Percentiles rank a stretch among this genome's conserved stretches.
Evolutionary conservation across 2,888 invertebrate genomes (phyloP).

Genomic region (Ochropacha duplaris): DNA sequence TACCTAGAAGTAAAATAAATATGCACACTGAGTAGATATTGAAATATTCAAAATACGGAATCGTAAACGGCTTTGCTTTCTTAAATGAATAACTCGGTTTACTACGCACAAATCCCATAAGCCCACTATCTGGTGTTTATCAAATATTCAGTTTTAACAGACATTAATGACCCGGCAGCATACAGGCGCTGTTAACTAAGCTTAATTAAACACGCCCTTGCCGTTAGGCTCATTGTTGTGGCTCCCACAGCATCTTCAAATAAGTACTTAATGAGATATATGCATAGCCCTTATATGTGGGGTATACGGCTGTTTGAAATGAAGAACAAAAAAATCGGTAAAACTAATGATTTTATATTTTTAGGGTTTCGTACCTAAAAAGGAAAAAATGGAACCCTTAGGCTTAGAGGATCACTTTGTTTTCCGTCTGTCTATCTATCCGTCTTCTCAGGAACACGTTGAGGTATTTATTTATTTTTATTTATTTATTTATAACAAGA

Average conservation of each 20-base stretch:
- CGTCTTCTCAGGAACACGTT: no score
- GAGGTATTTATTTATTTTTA: no score
- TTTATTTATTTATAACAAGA: no score
- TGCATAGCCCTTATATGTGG: conserved; percentile 38
- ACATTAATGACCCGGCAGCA: conserved; percentile 27
- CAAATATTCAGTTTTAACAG: conserved; percentile 37
- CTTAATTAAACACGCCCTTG: conserved; percentile 58
- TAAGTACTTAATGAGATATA: conserved; percentile 63
- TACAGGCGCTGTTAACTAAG: conserved; percentile 37
- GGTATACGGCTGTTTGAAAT: conserved; percentile 28
- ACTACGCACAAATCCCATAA: background rate
- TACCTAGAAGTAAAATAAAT: no score
- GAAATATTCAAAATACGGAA: no score
- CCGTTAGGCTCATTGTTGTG: conserved; percentile 57
- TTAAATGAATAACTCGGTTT: no score
- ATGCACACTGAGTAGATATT: no score
- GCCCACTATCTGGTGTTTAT: conserved; percentile 22
- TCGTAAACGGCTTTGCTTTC: background rate
- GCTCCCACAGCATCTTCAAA: conserved; percentile 49
- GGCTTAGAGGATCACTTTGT: no score
- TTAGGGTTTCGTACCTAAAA: no score
- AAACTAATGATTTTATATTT: no score
- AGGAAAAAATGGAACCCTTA: no score
- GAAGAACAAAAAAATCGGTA: conserved; percentile 25
- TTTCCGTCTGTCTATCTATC: no score